Base-by-base conservation (phyloP, 2,888 invertebrate genomes). In the Zonitis immaculata region DNA sequence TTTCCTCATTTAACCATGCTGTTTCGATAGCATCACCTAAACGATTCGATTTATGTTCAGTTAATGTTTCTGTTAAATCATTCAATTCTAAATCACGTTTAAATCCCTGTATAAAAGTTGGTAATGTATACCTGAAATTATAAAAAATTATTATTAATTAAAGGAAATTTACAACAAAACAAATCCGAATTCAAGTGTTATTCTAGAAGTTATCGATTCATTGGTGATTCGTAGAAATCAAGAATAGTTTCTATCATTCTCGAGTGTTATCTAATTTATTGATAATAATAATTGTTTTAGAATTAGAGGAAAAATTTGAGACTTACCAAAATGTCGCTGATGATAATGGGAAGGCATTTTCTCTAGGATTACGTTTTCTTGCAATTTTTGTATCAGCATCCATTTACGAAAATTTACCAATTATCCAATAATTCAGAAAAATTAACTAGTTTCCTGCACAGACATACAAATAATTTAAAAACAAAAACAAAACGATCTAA, bases 291-390 rank as follows among this genome's bases (percentile, higher is more conserved):
- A n/a, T n/a, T n/a, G n/a, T n/a, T n/a, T n/a, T n/a, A n/a, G n/a
- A n/a, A n/a, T n/a, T n/a, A n/a, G n/a, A 27, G 11, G 27, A 3
- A 11, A 11, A 27, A 11, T 27, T 27, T 27, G 3, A n/a, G 4
- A 79, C 83, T 82, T 78, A 88, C 87, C 80, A 78, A 74, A 86
- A 86, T 51, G 85, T 84, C 44, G 84, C 71, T n/a, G 83, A 78
- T 25, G 87, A 86, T 28, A 88, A 62, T n/a, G 81, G 78, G 69
- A 86, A 86, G 14, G 86, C 83, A 62, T 74, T 79, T 63, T 84
- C 82, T 66, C 86, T 78, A 1, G 86, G 87, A 76, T 87, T 84
- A 49, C 79, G 76, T 57, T 79, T 80, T 50, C 79, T 80, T 48
- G 77, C 75, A 65, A 77, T 79, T 70, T 80, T 82, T 63, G 78